These are phyloP conservation scores for Sarcophaga rosellei DNA, from an alignment of 2,888 invertebrate species.

Conservation along the genomic window DNA sequence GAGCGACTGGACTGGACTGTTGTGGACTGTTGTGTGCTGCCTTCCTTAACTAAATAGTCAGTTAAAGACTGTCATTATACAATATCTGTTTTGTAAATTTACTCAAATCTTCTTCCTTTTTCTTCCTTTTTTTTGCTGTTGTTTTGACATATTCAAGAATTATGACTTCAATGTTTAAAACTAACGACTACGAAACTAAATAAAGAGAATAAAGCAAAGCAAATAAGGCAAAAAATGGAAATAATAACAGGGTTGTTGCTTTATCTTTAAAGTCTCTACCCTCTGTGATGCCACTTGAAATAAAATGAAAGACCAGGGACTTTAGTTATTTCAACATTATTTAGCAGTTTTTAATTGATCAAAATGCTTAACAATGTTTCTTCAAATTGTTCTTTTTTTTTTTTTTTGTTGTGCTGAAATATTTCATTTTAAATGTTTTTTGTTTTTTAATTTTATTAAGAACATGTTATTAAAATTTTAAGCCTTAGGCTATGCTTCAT, in stretches of 20 bases:
- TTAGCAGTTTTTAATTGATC: not conserved
- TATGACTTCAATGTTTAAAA: slow-evolving; percentile 64
- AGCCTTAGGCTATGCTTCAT: not conserved
- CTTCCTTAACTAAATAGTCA: slow-evolving; percentile 49
- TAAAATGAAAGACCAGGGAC: not conserved
- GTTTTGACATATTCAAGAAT: slow-evolving; percentile 64
- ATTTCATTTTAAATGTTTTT: not conserved
- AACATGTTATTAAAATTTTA: not conserved
- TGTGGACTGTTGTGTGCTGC: slow-evolving; percentile 1
- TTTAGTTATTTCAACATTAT: not conserved
- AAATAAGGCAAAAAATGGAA: slow-evolving; percentile 1
- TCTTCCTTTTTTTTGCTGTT: slow-evolving; percentile 11
- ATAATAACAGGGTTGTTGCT: slow-evolving; percentile 60
- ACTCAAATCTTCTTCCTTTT: slow-evolving; percentile 37
- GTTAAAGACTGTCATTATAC: slow-evolving; percentile 57
- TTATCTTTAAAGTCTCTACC: not conserved
- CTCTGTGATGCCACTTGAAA: not conserved
- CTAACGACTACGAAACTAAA: slow-evolving; percentile 54
- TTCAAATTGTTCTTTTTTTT: not conserved
- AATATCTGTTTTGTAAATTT: slow-evolving; percentile 38
- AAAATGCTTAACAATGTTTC: not conserved
- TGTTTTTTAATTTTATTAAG: not conserved
- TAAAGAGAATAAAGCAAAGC: not conserved
- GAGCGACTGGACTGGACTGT: not conserved
- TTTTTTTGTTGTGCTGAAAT: not conserved